Conservation (phyloP, 2,113 vertebrate genomes). For the Tylochromis polylepis region DNA sequence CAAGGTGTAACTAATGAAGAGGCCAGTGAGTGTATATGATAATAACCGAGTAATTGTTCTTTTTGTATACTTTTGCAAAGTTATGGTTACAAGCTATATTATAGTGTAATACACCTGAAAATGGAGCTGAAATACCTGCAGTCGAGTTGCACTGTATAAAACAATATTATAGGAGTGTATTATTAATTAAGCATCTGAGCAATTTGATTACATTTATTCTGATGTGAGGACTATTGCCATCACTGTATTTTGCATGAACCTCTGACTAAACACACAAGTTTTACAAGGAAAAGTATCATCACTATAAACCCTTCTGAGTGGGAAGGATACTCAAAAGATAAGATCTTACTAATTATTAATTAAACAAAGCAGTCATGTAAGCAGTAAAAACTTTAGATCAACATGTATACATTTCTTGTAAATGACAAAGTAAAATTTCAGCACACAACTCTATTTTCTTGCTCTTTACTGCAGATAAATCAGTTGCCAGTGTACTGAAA, state of each 20-base stretch:
- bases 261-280: too few species aligned
- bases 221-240: background rate
- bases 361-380: background rate
- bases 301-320: background rate
- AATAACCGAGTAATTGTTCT: background rate
- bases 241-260: background rate
- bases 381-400: background rate
- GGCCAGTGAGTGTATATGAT: fast-evolving
- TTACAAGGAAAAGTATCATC: too few species aligned
- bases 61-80: background rate
- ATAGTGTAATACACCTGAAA: background rate
- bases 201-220: background rate
- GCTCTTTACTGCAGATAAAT: background rate
- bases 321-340: background rate
- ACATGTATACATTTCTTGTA: background rate
- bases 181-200: background rate
- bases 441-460: background rate
- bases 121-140: background rate
- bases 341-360: background rate
- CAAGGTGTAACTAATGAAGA: background rate
- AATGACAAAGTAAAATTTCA: background rate
- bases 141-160: background rate
- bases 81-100: background rate
- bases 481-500: background rate
- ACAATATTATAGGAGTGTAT: background rate